Evolutionary conservation across 2,888 invertebrate genomes (phyloP).

Genomic region (Oscheius sp.): DNA sequence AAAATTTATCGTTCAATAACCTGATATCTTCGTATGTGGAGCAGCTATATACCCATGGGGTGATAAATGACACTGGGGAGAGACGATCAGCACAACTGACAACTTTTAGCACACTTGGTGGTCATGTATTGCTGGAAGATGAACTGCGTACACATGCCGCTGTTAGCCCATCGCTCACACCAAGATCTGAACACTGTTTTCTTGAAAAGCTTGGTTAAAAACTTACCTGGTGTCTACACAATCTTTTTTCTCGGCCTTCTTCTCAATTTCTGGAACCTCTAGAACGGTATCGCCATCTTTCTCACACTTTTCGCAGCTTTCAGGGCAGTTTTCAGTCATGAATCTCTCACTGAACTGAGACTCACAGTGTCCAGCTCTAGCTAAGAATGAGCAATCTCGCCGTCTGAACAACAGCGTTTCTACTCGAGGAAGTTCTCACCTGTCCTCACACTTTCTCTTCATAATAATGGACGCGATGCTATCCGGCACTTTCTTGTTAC

Average conservation of each 20-base stretch:
- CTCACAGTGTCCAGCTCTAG: conserved; percentile 67
- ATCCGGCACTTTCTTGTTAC: conserved; percentile 40
- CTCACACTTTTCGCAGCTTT: conserved; percentile 64
- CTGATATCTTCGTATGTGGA: neutral
- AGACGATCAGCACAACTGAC: conserved; percentile 53
- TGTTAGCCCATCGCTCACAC: conserved; percentile 70
- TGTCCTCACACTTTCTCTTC: conserved; percentile 51
- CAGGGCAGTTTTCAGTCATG: conserved; percentile 69
- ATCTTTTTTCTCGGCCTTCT: conserved; percentile 34
- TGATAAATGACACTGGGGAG: conserved; percentile 14
- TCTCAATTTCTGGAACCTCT: conserved; percentile 28
- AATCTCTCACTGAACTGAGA: conserved; percentile 65
- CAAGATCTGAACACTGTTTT: conserved; percentile 51
- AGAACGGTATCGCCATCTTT: conserved; percentile 12
- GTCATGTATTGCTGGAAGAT: conserved; percentile 71
- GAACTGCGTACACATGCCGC: conserved; percentile 67
- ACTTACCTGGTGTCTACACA: conserved; percentile 51
- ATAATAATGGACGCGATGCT: conserved; percentile 37
- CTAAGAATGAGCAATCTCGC: conserved; percentile 66
- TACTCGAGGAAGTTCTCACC: conserved; percentile 30
- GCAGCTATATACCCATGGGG: conserved; percentile 33
- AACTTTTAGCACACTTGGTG: conserved; percentile 66
- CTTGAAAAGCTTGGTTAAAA: neutral
- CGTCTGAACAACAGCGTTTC: conserved; percentile 42
- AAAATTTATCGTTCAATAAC: conserved; percentile 1